Percentiles rank a stretch among this genome's conserved stretches.
phyloP scores from a whole-genome alignment of 2,113 vertebrate genomes.

The Condylura cristata region DNA sequence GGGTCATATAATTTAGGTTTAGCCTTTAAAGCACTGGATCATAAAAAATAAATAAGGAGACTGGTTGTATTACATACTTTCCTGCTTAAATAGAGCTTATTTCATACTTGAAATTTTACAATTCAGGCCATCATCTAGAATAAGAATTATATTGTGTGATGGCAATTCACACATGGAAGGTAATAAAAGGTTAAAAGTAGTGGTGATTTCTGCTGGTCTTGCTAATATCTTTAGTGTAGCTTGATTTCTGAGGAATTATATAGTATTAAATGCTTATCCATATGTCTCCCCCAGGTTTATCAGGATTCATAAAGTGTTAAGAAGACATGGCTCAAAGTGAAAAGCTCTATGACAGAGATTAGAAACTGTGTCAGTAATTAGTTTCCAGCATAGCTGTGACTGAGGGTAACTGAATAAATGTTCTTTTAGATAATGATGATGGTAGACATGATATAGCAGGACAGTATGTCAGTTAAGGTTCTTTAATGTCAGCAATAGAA shows the following conservation, averaged over 20 bases:
- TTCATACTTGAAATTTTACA: constrained; percentile 59
- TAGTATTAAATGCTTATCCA: constrained; percentile 45
- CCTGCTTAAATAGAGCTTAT: constrained; percentile 36
- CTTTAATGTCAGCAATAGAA: constrained; percentile 4
- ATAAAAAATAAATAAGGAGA: constrained; percentile 58
- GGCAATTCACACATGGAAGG: constrained; percentile 27
- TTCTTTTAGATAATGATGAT: background rate
- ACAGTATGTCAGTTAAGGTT: background rate
- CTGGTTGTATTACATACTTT: background rate
- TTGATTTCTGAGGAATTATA: constrained; percentile 26
- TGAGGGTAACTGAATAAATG: background rate
- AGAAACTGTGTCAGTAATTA: background rate
- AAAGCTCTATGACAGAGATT: background rate
- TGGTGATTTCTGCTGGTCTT: constrained; percentile 16
- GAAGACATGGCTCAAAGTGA: background rate
- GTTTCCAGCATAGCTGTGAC: background rate
- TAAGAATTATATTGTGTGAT: background rate
- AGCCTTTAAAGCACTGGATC: constrained; percentile 3
- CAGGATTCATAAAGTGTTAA: constrained; percentile 48
- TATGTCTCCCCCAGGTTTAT: constrained; percentile 13
- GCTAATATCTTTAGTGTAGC: constrained; percentile 5
- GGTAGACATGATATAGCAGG: background rate
- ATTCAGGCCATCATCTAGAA: constrained; percentile 32
- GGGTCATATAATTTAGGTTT: constrained; percentile 17
- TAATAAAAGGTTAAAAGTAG: constrained; percentile 60